Evolutionary conservation across 2,888 invertebrate species (phyloP), one percentile per base, ranked within the genome.

Genomic region (Drosophila algonquin): DNA sequence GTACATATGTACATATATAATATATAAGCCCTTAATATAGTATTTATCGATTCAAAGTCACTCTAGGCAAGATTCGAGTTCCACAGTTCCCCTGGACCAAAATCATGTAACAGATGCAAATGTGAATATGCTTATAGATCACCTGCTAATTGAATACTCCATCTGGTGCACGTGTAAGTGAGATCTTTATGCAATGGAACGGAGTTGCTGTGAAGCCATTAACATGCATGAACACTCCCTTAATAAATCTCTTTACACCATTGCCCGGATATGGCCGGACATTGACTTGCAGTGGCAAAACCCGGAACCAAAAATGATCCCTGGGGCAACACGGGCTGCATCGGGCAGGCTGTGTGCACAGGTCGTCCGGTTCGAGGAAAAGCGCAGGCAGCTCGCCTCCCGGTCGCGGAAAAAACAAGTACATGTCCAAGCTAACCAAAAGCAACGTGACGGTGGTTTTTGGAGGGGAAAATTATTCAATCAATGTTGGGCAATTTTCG

Each of bases 401-500:
- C 18, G 35, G 21, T 61, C 32, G 63, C 51, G 50, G 45, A 63
- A 63, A 63, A 12, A 18, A 10, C 21, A 21, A 21, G 21, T 21
- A 44, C 7, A n/a, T 40, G 40, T n/a, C 40, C 40, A 32, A 32
- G 40, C 12, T 35, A 40, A 3, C 8, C 18, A 47, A 62, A 80
- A 58, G 61, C 72, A 40, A 48, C 53, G 48, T 55, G 27, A 40
- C 44, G 51, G 45, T 40, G 50, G 51, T 50, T 67, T 67, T 67
- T 67, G 40, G 57, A 51, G 65, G 67, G 63, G 55, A 61, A 88
- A 77, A 84, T 83, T 83, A 89, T 89, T 79, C 87, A 84, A 89
- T 87, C 87, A 89, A 73, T 81, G 89, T 84, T 86, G 75, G 54
- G 75, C 73, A 87, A 84, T 75, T 77, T 76, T 65, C 60, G 61